Evolutionary conservation across 2,797 vertebrate genomes (phyloP).

Genomic region (Phrynocephalus forsythii): DNA sequence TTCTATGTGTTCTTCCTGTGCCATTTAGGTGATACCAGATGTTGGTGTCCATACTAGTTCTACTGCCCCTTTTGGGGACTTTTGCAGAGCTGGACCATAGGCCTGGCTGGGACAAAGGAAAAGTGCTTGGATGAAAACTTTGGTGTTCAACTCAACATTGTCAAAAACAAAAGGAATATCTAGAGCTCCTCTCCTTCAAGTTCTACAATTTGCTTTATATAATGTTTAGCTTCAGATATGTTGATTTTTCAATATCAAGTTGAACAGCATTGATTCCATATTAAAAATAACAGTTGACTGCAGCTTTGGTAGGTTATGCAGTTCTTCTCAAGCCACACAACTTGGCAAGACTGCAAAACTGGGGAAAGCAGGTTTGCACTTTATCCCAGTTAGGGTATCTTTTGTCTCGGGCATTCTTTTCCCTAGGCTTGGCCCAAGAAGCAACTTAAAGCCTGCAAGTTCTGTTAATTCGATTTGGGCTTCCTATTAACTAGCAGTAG

Average conservation of each 20-base stretch:
- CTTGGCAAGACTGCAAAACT: background rate
- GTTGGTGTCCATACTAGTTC: background rate
- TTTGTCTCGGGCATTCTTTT: background rate
- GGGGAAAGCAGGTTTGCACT: background rate
- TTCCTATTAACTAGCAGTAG: slow-evolving; percentile 85
- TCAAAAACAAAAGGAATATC: background rate
- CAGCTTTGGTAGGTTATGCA: background rate
- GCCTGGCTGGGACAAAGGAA: background rate
- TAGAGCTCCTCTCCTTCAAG: background rate
- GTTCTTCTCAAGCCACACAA: background rate
- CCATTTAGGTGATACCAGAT: background rate
- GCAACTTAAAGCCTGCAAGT: slow-evolving; percentile 70
- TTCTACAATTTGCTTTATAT: background rate
- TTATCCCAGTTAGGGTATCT: background rate
- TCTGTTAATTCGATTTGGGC: slow-evolving; percentile 84
- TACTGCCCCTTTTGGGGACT: background rate
- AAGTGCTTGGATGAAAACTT: background rate
- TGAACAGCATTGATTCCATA: background rate
- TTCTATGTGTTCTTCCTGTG: background rate
- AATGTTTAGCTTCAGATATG: background rate
- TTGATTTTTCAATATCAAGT: background rate
- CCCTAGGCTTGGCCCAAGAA: background rate
- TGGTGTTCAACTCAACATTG: background rate
- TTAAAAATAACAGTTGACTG: background rate
- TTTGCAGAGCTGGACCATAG: background rate